phyloP scores from a whole-genome alignment of 2,113 vertebrate species.

The Gnathonemus longibarbis region DNA sequence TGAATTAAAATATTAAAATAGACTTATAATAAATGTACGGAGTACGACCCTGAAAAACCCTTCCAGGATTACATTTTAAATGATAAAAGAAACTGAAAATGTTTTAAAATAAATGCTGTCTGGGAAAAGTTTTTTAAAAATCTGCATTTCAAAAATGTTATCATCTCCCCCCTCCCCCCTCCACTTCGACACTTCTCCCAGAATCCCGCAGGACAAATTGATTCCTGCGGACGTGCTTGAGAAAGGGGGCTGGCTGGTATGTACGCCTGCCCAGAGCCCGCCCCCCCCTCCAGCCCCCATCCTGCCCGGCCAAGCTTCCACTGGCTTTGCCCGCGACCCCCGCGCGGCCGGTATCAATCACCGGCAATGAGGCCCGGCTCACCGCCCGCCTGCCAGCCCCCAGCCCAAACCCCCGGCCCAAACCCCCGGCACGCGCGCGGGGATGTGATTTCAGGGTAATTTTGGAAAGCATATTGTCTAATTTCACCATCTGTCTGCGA shows the following conservation, averaged over 20 bases:
- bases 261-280: neutral
- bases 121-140: conserved; percentile 19
- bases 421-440: conserved; percentile 32
- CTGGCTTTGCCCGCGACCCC: conserved; percentile 18
- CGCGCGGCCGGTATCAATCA: conserved; percentile 54
- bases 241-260: conserved; percentile 50
- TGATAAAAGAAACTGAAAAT: neutral
- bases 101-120: conserved; percentile 13
- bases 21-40: conserved; percentile 4
- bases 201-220: conserved; percentile 43
- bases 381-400: conserved; percentile 31
- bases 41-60: neutral
- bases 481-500: conserved; percentile 77
- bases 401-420: conserved; percentile 9
- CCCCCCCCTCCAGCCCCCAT: conserved; percentile 6
- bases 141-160: conserved; percentile 54
- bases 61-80: neutral
- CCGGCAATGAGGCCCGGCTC: conserved; percentile 54
- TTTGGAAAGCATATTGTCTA: conserved; percentile 75
- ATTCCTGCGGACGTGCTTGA: conserved; percentile 51
- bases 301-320: conserved; percentile 46
- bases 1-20: conserved; percentile 11
- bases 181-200: conserved; percentile 35
- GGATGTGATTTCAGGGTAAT: conserved; percentile 62
- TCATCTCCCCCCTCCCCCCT: conserved; percentile 34